Evolutionary conservation across 2,888 invertebrate species (phyloP).

Genomic region (Parascotia fuliginaria): DNA sequence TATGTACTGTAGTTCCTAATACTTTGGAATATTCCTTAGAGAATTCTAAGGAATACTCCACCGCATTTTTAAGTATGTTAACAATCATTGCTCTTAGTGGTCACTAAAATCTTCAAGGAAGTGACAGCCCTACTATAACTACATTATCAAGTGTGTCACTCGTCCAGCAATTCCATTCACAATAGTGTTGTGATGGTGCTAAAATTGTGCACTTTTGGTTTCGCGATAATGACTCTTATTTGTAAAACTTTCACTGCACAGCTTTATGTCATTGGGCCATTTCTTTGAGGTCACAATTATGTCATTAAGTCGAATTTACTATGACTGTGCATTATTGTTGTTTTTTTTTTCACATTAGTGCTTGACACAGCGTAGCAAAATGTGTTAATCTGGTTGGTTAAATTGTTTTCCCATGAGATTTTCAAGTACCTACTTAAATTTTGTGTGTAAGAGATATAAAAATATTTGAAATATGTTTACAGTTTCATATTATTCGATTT

Average conservation of each 20-base stretch:
- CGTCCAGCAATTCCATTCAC: slow-evolving; percentile 14
- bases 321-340: slow-evolving; percentile 10
- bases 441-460: too few species aligned
- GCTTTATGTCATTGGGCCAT: slow-evolving; percentile 48
- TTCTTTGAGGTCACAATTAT: slow-evolving; percentile 43
- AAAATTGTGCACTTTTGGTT: slow-evolving; percentile 45
- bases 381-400: slow-evolving; percentile 9
- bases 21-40: too few species aligned
- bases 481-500: too few species aligned
- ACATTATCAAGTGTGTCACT: slow-evolving; percentile 12
- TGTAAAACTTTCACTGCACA: slow-evolving; percentile 45
- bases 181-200: slow-evolving; percentile 35
- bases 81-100: too few species aligned
- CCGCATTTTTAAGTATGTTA: too few species aligned
- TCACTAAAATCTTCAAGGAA: background rate
- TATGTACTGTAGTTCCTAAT: too few species aligned
- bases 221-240: slow-evolving; percentile 34
- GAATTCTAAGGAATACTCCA: too few species aligned
- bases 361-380: background rate
- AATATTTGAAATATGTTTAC: too few species aligned
- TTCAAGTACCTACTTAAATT: too few species aligned
- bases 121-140: slow-evolving; percentile 5
- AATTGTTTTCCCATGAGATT: too few species aligned
- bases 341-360: slow-evolving; percentile 8
- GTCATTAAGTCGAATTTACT: slow-evolving; percentile 40